Conservation (phyloP, 2,888 invertebrate genomes). For the Carcina quercana region DNA sequence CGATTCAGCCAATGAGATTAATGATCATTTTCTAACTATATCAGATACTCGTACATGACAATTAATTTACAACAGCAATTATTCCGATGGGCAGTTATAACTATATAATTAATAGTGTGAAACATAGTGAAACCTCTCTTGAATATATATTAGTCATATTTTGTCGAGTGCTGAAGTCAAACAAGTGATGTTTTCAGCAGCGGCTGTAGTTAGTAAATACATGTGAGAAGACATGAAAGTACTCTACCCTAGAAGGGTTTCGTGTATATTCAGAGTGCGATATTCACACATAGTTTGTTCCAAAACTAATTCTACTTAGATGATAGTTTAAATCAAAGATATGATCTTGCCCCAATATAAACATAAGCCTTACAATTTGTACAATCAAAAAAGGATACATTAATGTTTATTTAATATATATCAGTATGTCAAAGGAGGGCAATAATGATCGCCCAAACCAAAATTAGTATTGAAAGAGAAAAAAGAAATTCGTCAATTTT, state of each 20-base stretch:
- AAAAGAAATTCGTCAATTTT: too few species aligned
- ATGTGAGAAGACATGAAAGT: conserved; percentile 20
- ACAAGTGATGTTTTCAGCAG: conserved; percentile 14
- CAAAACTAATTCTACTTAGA: background rate
- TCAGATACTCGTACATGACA: conserved; percentile 14
- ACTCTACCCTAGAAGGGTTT: conserved; percentile 15
- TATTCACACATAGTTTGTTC: conserved; percentile 20
- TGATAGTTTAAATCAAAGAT: background rate
- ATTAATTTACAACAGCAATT: conserved; percentile 21
- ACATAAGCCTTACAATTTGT: background rate
- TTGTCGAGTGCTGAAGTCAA: conserved; percentile 28
- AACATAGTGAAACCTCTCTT: conserved; percentile 16
- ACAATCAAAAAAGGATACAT: too few species aligned
- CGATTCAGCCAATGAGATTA: conserved; percentile 18
- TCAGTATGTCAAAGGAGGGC: too few species aligned
- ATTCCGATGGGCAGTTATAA: conserved; percentile 18
- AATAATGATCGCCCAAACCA: too few species aligned
- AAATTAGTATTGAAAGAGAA: too few species aligned
- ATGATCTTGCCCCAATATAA: background rate
- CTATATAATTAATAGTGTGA: conserved; percentile 12
- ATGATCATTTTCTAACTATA: conserved; percentile 6
- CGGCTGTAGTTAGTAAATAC: conserved; percentile 11
- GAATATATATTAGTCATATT: conserved; percentile 23
- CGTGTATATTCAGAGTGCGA: conserved; percentile 22
- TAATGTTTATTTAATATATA: too few species aligned